phyloP scores from a whole-genome alignment of 2,888 invertebrate species.

The Metallyticus violacea region DNA sequence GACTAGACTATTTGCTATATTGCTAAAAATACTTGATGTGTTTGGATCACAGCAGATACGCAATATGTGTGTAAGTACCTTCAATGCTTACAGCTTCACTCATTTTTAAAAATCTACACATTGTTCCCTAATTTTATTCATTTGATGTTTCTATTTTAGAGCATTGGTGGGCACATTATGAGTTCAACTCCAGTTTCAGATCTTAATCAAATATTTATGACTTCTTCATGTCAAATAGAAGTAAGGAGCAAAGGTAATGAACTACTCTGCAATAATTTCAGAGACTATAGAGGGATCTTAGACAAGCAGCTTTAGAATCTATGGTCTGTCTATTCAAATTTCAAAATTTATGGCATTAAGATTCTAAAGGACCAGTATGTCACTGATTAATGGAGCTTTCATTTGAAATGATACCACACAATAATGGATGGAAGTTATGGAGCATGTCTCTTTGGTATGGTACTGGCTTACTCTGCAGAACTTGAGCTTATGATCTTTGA shows the following conservation, averaged over 20 bases:
- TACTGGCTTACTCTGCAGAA: too few relatives aligned
- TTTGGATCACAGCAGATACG: conserved; percentile 95
- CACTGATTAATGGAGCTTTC: too few relatives aligned
- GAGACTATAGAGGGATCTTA: too few relatives aligned
- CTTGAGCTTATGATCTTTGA: too few relatives aligned
- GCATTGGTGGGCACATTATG: conserved; percentile 89
- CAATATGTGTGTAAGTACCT: conserved; percentile 71
- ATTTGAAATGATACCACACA: too few relatives aligned
- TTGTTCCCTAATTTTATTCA: neutral
- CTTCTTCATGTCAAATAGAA: conserved; percentile 64
- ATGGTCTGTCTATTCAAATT: too few relatives aligned
- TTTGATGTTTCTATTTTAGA: conserved; percentile 46
- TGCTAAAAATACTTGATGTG: conserved; percentile 84
- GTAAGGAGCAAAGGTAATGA: conserved; percentile 53
- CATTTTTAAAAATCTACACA: neutral
- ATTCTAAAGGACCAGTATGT: too few relatives aligned
- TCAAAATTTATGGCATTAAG: too few relatives aligned
- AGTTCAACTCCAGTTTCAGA: conserved; percentile 98
- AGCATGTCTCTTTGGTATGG: too few relatives aligned
- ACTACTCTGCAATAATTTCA: neutral
- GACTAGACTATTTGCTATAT: conserved; percentile 63
- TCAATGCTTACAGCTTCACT: neutral
- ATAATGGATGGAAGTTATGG: too few relatives aligned
- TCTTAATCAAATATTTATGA: conserved; percentile 87
- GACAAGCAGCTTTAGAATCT: too few relatives aligned